These are phyloP conservation scores for Chondrilla cf. caribensis DNA, from an alignment of 37 sponge, comb jelly and placozoan species.

Conservation along the genomic window DNA sequence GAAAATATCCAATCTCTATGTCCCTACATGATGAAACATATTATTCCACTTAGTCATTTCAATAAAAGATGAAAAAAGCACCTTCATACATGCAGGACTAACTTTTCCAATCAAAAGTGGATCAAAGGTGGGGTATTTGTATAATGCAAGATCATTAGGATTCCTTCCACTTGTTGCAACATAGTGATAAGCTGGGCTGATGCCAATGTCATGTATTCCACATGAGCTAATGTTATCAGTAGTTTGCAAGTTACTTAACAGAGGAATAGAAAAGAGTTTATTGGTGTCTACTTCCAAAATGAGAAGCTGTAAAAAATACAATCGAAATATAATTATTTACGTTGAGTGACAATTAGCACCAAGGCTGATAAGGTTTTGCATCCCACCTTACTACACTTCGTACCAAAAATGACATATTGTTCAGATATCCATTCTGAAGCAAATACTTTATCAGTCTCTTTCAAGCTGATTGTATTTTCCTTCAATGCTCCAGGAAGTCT, in stretches of 20 bases:
- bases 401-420: constrained; percentile 52
- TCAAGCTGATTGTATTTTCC: constrained; percentile 48
- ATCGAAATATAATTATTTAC: too few species aligned
- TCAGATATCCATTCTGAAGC: constrained; percentile 79
- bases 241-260: background rate
- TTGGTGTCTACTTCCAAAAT: background rate
- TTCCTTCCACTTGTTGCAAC: constrained; percentile 72
- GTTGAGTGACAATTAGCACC: background rate
- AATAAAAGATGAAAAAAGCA: too few species aligned
- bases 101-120: constrained; percentile 69
- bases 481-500: constrained; percentile 43
- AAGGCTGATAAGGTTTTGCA: background rate
- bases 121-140: constrained; percentile 52
- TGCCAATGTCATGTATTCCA: constrained; percentile 70
- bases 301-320: constrained; percentile 1
- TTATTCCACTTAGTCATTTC: too few species aligned
- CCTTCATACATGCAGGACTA: constrained; percentile 23
- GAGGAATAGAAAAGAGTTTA: constrained; percentile 25
- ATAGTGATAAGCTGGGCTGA: constrained; percentile 23
- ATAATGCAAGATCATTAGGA: constrained; percentile 71
- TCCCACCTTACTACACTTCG: constrained; percentile 78
- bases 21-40: constrained; percentile 29
- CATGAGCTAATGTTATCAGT: background rate
- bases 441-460: constrained; percentile 75
- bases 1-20: constrained; percentile 93